Evolutionary conservation across 2,888 invertebrate genomes (phyloP).

Genomic region (Brachyptera risi): DNA sequence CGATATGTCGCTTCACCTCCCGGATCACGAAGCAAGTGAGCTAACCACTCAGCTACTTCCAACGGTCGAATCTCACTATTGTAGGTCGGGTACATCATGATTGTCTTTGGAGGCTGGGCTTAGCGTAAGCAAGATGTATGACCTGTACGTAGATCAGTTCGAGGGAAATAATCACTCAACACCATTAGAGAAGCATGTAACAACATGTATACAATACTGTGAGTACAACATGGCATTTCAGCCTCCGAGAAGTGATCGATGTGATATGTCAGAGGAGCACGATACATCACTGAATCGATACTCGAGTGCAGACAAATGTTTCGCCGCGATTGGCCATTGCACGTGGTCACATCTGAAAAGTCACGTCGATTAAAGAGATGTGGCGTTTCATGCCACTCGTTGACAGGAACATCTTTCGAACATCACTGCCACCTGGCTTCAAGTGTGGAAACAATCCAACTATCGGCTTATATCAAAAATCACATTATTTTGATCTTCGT

Average conservation of each 20-base stretch:
- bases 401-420: background rate
- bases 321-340: too few species aligned
- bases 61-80: background rate
- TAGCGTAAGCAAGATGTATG: background rate
- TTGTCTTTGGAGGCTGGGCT: background rate
- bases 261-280: conserved; percentile 25
- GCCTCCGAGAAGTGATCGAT: conserved; percentile 28
- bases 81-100: background rate
- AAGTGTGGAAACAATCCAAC: too few species aligned
- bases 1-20: too few species aligned
- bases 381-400: background rate
- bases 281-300: background rate
- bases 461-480: too few species aligned
- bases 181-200: conserved; percentile 25
- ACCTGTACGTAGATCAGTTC: background rate
- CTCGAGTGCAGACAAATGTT: background rate
- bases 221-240: conserved; percentile 28
- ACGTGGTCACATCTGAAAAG: background rate
- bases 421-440: too few species aligned
- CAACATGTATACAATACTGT: conserved; percentile 25
- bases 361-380: background rate
- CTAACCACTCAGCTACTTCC: too few species aligned
- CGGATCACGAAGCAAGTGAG: too few species aligned
- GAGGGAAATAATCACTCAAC: background rate
- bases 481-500: too few species aligned